Base-by-base conservation (phyloP, 2,113 vertebrate genomes). In the Triplophysa siluroides region DNA sequence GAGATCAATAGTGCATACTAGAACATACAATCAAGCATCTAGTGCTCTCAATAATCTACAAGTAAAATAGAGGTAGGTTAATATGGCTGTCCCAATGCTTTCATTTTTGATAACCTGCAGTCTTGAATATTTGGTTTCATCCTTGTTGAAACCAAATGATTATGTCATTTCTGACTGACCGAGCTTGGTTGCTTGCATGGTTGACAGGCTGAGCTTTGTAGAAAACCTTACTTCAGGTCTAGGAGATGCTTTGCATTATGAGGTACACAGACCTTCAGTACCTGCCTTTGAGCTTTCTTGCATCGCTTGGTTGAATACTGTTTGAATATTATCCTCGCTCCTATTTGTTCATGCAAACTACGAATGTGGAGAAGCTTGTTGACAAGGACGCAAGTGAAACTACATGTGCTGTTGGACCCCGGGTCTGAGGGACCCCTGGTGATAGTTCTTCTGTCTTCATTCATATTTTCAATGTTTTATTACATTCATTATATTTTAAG, bases 261-360 rank as follows among this genome's bases (percentile, higher is more conserved):
- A 71, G n/a, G 47, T 33, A 8, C 4, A 21, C 4, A 29, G 66
- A 47, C 43, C 2, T 24, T 4, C 14, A 45, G 11, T 45, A 5
- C 13, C 33, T 68, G 66, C 0, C 45, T 68, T 24, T 68, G 41
- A 47, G 67, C 23, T 70, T 70, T 70, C 45, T 29, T 50, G 43
- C 43, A n/a, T 71, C 4, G 47, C 12, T 54, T 72, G 33, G 11
- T 72, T n/a, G 19, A 72, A 72, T 18, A 1, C 33, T 33, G 24
- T 72, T 72, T 72, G 69, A 50, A 72, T 38, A n/a, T 72, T 9
- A 19, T 56, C 19, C 50, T 24, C 38, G 8, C 69, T 58, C 26
- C 21, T 72, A 38, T 58, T 41, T 58, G 69, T 7, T 58, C 52
- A 72, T 58, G 69, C 69, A 72, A 72, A 58, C 14, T 52, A 52